Base-by-base conservation (phyloP, 2,113 vertebrate species). In the Neoarius graeffei region DNA sequence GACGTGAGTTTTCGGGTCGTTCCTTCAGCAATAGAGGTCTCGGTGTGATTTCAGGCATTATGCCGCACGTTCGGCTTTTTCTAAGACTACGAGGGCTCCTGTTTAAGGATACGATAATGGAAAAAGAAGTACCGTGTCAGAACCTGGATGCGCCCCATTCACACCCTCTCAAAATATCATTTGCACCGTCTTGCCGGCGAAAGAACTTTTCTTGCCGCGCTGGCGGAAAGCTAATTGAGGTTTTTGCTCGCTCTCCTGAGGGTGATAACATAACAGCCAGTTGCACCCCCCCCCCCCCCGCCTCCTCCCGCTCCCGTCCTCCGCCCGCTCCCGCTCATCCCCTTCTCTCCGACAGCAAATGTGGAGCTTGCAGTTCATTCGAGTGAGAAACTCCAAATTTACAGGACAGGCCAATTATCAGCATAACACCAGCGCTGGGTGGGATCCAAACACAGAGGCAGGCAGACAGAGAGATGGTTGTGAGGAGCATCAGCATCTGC, bases 391-490 rank as follows among this genome's bases (percentile, higher is more conserved):
- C 89, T 86, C 91, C 82, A 90, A 94, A 92, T 93, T 86, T 89
- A 93, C 89, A 91, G 91, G 88, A 90, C 91, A 92, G 90, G 91
- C 92, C 93, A 94, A 93, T 95, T 93, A 94, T 93, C 92, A 93
- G 92, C 83, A 80, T 91, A 93, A 94, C 94, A 95, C 92, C 92
- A 89, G 89, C 87, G 91, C 90, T 93, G 91, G 89, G 92, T 93
- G 90, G 88, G 90, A 92, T 93, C 92, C 91, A 94, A 92, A 91
- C 84, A 87, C 67, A 69, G 84, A 85, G 87, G 69, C 9, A 89
- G 88, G 86, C 66, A 91, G 88, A 81, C 74, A 90, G 82, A 90
- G 71, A 88, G 87, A 81, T 83, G 76, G 69, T 79, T 82, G 79
- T 56, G 52, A 81, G 89, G 56, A 83, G 42, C 87, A 84, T 73